Base-by-base conservation (phyloP, 2,113 vertebrate genomes). In the Menura novaehollandiae region DNA sequence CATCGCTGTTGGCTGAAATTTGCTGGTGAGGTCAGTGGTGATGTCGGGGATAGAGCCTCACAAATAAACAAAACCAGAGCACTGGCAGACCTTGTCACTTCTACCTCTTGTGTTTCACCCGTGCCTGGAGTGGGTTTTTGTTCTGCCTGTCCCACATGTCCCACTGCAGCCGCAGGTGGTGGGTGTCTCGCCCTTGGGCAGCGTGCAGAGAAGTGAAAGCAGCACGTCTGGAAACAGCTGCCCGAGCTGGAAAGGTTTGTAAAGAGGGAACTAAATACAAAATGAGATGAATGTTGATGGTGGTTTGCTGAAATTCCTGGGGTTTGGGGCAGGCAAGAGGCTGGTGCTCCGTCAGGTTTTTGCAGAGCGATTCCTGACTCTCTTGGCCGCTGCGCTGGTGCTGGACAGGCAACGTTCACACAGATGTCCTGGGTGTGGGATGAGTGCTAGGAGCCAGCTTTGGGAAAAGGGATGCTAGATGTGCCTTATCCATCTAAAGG, bases 391-490 rank as follows among this genome's bases (percentile, higher is more conserved):
- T 10, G 44, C 15, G 0, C 37, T 47, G 41, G 8, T 43, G 53
- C 63, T 73, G 85, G 30, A 1, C 69, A 33, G 28, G 44, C 21
- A 15, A 2, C 0, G 0, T 10, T 63, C 13, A 2, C 1, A 0
- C 2, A 3, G 10, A 15, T 37, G 35, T 55, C 58, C 67, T 68
- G 43, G 7, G 0, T 67, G 26, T 1, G 4, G 21, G 18, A 7
- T 5, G 49, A 14, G 33, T n/a, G 26, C 56, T 44, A 4, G 33
- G 62, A 78, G 76, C 27, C 30, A 7, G 13, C 21, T n/a, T 20
- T 47, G 75, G 58, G 43, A 59, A 33, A 55, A 39, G 43, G 43
- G 51, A 18, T 1, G 0, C 33, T 28, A 39, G 27, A 23, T n/a
- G 37, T 53, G n/a, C 28, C 37, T 59, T 41, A 23, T 37, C 30